phyloP scores from a whole-genome alignment of 2,888 invertebrate species.

The Ophion costatus region DNA sequence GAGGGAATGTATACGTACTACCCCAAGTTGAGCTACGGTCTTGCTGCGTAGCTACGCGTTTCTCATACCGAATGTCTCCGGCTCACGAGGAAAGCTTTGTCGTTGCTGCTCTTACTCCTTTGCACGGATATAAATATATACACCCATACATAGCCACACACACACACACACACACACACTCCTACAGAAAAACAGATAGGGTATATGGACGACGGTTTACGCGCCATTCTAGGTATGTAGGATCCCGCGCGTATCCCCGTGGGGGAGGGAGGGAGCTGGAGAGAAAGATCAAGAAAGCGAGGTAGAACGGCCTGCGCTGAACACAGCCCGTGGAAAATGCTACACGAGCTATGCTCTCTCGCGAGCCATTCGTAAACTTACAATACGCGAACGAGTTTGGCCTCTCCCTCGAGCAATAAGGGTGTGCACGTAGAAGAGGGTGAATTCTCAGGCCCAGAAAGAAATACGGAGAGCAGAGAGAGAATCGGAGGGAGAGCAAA shows the following conservation, averaged over 20 bases:
- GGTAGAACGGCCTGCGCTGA: constrained; percentile 44
- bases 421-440: constrained; percentile 51
- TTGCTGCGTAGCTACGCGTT: constrained; percentile 84
- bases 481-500: constrained; percentile 65
- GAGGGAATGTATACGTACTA: constrained; percentile 53
- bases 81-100: constrained; percentile 77
- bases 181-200: constrained; percentile 49
- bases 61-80: constrained; percentile 83
- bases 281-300: constrained; percentile 50
- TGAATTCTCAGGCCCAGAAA: constrained; percentile 30
- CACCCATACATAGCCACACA: not conserved
- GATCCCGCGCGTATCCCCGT: constrained; percentile 34
- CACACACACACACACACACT: constrained; percentile 8
- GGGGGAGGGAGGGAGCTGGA: constrained; percentile 34
- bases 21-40: constrained; percentile 82
- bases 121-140: constrained; percentile 35
- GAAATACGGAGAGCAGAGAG: constrained; percentile 14
- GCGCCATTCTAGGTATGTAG: constrained; percentile 52
- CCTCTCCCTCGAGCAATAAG: constrained; percentile 69
- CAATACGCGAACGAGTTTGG: constrained; percentile 76
- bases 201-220: constrained; percentile 40
- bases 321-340: constrained; percentile 61
- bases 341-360: constrained; percentile 32
- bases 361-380: constrained; percentile 71
- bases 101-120: constrained; percentile 70